Conservation (phyloP, 2,888 invertebrate genomes). For the Scaptomyza reducta region DNA sequence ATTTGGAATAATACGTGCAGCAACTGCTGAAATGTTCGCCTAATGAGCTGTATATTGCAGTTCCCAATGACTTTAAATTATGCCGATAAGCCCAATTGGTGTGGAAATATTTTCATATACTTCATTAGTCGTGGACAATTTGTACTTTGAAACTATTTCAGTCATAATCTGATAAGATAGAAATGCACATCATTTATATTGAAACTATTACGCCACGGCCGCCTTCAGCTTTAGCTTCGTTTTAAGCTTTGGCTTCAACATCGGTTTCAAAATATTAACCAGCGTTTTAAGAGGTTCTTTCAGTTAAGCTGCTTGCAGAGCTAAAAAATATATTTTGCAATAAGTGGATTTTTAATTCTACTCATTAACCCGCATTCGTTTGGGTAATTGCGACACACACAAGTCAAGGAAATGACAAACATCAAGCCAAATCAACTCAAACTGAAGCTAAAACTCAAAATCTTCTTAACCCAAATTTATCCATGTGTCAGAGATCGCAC, state of each 20-base stretch:
- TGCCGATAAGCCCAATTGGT: conserved; percentile 18
- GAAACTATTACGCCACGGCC: no score
- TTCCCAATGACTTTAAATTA: conserved; percentile 21
- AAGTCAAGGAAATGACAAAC: conserved; percentile 68
- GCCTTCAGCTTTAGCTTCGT: no score
- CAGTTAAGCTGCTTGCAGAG: not conserved
- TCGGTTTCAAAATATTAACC: not conserved
- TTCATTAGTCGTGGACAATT: not conserved
- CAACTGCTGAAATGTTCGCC: conserved; percentile 62
- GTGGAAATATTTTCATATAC: conserved; percentile 2
- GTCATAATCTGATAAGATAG: not conserved
- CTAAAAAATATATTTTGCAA: conserved; percentile 18
- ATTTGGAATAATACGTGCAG: conserved; percentile 66
- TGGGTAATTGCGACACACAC: conserved; percentile 30
- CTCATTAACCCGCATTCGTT: conserved; percentile 18
- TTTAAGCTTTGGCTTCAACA: no score
- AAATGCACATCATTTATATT: not conserved
- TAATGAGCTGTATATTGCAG: conserved; percentile 59
- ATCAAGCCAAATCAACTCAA: conserved; percentile 70
- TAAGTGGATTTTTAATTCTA: conserved; percentile 60
- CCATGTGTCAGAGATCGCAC: conserved; percentile 59
- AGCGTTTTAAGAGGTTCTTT: not conserved
- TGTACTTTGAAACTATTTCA: not conserved
- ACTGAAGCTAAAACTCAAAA: conserved; percentile 37
- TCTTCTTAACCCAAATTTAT: conserved; percentile 76